These are phyloP conservation scores for Sarcophaga bullata DNA, from an alignment of 1,140 invertebrate species.

Conservation along the genomic window DNA sequence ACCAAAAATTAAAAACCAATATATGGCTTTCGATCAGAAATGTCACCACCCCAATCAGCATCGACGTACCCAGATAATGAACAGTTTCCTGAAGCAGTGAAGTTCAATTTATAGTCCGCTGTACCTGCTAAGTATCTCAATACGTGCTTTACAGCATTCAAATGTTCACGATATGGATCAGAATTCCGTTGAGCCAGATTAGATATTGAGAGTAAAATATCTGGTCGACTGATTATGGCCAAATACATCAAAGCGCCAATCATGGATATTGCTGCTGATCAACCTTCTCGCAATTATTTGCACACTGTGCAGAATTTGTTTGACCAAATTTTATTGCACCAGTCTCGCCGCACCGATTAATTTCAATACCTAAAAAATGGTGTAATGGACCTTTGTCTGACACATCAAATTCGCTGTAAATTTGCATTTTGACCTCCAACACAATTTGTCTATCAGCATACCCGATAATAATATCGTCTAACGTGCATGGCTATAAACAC, in stretches of 20 bases:
- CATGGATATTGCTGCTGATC: slow-evolving; percentile 3
- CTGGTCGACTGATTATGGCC: slow-evolving; percentile 10
- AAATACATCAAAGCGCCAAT: slow-evolving; percentile 39
- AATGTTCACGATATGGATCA: neutral
- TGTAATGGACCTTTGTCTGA: slow-evolving; percentile 55
- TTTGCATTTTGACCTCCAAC: slow-evolving; percentile 50
- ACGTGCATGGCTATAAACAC: slow-evolving; percentile 57
- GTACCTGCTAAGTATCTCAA: neutral
- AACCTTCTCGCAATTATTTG: neutral
- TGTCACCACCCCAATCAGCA: no score
- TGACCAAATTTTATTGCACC: slow-evolving; percentile 54
- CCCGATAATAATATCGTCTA: slow-evolving; percentile 60
- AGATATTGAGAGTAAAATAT: slow-evolving; percentile 27
- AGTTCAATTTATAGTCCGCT: no score
- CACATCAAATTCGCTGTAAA: slow-evolving; percentile 63
- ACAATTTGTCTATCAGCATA: slow-evolving; percentile 49
- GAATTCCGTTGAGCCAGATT: slow-evolving; percentile 32
- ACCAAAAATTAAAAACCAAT: no score
- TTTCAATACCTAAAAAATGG: slow-evolving; percentile 59
- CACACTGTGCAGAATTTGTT: slow-evolving; percentile 50
- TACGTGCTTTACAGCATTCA: slow-evolving; percentile 18
- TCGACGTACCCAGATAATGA: no score
- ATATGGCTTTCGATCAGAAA: no score
- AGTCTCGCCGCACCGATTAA: slow-evolving; percentile 48
- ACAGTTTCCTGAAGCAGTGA: no score